These are phyloP conservation scores for Cheilosia grossa DNA, from an alignment of 2,888 invertebrate species.

Conservation along the genomic window DNA sequence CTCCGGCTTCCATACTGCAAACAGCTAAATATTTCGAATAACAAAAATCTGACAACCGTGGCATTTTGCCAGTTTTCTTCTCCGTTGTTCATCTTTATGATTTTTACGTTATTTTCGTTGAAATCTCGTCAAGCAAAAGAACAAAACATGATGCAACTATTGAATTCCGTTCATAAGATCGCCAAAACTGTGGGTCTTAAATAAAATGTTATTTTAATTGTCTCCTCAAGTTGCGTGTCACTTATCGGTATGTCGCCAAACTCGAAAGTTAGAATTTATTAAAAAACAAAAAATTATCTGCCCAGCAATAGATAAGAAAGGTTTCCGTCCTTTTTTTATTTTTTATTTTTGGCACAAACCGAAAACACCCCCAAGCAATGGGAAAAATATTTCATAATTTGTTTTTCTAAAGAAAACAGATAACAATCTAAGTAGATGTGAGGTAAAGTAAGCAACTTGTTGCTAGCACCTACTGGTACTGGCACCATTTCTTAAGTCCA, in stretches of 20 bases:
- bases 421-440: not conserved
- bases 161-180: not conserved
- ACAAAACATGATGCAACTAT: constrained; percentile 6
- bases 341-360: not conserved
- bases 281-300: not conserved
- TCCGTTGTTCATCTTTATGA: not conserved
- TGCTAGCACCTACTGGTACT: constrained; percentile 5
- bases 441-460: constrained; percentile 13
- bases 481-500: constrained; percentile 3
- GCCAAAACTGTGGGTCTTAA: not conserved
- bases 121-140: not conserved
- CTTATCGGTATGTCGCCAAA: too few species aligned
- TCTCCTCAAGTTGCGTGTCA: not conserved
- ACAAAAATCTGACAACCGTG: not conserved
- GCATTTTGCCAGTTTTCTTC: not conserved
- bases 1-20: too few species aligned
- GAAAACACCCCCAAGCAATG: not conserved
- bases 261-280: too few species aligned
- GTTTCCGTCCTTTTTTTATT: not conserved
- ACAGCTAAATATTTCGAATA: too few species aligned
- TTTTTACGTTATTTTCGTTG: not conserved
- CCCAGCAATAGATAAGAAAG: constrained; percentile 7
- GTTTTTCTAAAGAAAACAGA: not conserved
- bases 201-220: not conserved
- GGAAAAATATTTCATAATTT: not conserved